Conservation (phyloP, 2,113 vertebrate species). For the Thamnophis sirtalis region DNA sequence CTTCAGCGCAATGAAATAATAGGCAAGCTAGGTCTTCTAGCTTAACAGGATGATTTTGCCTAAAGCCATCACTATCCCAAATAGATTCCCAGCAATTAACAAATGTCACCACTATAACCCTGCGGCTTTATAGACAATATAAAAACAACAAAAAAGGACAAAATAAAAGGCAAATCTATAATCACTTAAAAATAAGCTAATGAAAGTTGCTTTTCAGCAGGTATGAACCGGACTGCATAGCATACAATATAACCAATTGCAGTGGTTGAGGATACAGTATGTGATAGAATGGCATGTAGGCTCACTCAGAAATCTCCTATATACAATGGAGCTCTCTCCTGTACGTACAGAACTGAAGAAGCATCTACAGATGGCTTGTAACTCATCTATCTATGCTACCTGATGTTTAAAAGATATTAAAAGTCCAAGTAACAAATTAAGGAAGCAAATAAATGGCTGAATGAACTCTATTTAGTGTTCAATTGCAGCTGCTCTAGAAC, state of each 20-base stretch:
- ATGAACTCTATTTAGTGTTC: not conserved
- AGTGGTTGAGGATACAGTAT: not conserved
- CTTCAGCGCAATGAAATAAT: not conserved
- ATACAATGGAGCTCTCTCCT: not conserved
- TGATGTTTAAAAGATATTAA: not conserved
- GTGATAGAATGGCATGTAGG: not conserved
- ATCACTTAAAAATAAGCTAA: not conserved
- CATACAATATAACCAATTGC: not conserved
- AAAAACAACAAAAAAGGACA: not conserved
- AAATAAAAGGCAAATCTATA: not conserved
- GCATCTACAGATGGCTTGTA: too few species aligned
- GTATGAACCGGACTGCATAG: not conserved
- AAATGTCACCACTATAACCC: not conserved
- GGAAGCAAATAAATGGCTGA: not conserved
- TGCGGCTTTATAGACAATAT: not conserved
- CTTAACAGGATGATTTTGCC: not conserved
- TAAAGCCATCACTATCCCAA: not conserved
- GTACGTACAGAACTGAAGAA: not conserved
- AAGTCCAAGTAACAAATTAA: not conserved
- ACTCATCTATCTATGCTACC: not conserved
- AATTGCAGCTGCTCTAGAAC: not conserved
- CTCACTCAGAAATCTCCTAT: not conserved
- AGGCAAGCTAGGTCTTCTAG: not conserved
- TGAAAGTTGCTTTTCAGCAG: not conserved
- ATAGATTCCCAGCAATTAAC: not conserved